Evolutionary conservation across 2,113 vertebrate species (phyloP), one percentile per base, ranked within the genome.

Genomic region (Alethe diademata): DNA sequence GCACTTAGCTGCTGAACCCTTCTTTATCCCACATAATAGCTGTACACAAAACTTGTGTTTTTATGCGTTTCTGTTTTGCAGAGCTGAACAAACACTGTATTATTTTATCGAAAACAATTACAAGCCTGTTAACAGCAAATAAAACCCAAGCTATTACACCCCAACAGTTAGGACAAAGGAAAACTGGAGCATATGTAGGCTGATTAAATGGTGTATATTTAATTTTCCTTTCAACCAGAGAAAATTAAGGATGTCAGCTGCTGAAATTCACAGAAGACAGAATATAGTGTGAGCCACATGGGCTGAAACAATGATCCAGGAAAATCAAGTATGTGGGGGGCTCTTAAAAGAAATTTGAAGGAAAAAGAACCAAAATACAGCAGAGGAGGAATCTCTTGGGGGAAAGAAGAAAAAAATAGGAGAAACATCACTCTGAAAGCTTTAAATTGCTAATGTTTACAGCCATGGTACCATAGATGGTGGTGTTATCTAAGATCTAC

Each of bases 51-150:
- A 69, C 62, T 90, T 54, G 35, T 60, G 8, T 64, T 89, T 95
- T 90, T 51, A 62, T 79, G 24, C 26, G 4, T 76, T 88, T 92
- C 74, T 93, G 7, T 70, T 84, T 93, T 65, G 31, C 61, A 89
- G 86, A 76, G 47, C 62, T 64, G 66, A 93, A 70, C 75, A 90
- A 96, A 86, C 92, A 71, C 61, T 74, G 60, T 42, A 26, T 90
- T 88, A 83, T 96, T 95, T 96, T 83, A 90, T 94, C 74, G 57
- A 51, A 93, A 95, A 80, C 93, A 91, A 81, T 94, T 93, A 78
- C 23, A 28, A 84, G 65, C 35, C 79, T 67, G 26, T 90, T 91
- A 82, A 35, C 81, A 64, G 87, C 82, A 88, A 94, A 93, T 86
- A 90, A 97, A 95, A 72, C 69, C 78, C 51, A 9, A 88, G 62